Evolutionary conservation across 2,113 vertebrate genomes (phyloP).

Genomic region (Engraulis encrasicolus): DNA sequence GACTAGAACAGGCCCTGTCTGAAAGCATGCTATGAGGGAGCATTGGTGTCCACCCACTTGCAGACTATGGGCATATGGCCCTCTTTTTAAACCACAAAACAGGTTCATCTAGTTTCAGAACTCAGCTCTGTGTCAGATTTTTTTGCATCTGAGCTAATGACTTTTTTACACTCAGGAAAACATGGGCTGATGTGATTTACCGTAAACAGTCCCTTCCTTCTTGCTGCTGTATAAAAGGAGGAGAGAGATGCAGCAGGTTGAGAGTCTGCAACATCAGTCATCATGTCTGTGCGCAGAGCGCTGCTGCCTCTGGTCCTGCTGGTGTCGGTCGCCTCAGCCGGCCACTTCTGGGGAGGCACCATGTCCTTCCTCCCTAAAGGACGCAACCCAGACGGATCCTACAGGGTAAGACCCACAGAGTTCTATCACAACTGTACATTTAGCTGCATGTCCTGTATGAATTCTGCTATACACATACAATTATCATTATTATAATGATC

Average conservation of each 20-base stretch:
- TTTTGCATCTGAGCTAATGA: background rate
- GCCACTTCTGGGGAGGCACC: constrained; percentile 34
- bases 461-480: too few species aligned
- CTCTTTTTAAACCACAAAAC: background rate
- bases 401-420: constrained; percentile 24
- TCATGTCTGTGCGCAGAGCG: constrained; percentile 19
- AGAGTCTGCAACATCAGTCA: background rate
- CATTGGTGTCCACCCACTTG: too few species aligned
- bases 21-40: too few species aligned
- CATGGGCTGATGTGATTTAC: background rate
- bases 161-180: background rate
- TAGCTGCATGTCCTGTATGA: too few species aligned
- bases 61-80: too few species aligned
- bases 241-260: background rate
- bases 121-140: background rate
- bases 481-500: too few species aligned
- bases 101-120: background rate
- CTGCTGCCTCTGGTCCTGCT: constrained; percentile 35
- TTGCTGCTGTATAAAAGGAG: background rate
- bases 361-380: constrained; percentile 51
- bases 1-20: too few species aligned
- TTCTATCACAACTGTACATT: background rate
- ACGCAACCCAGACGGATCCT: constrained; percentile 35
- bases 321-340: background rate
- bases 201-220: background rate